phyloP scores from a whole-genome alignment of 2,888 invertebrate species.

The Catocala fraxini region DNA sequence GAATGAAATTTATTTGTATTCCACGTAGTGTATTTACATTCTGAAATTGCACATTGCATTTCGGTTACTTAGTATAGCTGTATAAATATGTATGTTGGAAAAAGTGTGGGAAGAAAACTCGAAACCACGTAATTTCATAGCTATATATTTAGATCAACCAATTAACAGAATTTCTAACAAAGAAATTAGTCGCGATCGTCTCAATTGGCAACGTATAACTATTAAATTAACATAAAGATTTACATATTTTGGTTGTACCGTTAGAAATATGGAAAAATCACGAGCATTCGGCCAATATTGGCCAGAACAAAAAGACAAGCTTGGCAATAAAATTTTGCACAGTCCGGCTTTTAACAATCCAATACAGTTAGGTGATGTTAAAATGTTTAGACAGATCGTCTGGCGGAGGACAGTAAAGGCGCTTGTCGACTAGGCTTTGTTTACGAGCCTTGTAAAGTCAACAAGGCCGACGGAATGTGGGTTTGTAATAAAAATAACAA shows the following conservation, averaged over 20 bases:
- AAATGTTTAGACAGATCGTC: slow-evolving; percentile 35
- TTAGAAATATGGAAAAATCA: slow-evolving; percentile 27
- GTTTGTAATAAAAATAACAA: slow-evolving; percentile 15
- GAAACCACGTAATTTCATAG: too few species aligned
- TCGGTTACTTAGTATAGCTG: too few species aligned
- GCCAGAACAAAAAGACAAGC: slow-evolving; percentile 28
- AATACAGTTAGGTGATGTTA: slow-evolving; percentile 53
- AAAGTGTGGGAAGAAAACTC: too few species aligned
- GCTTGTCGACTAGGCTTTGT: slow-evolving; percentile 20
- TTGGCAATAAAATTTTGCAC: slow-evolving; percentile 50
- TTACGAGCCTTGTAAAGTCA: slow-evolving; percentile 14
- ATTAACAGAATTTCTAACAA: neutral
- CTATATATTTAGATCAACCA: too few species aligned
- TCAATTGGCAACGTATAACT: slow-evolving; percentile 24
- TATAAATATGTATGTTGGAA: too few species aligned
- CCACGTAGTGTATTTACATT: too few species aligned
- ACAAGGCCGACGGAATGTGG: slow-evolving; percentile 13
- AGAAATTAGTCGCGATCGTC: slow-evolving; percentile 5
- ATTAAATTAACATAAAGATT: slow-evolving; percentile 28
- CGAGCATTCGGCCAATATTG: slow-evolving; percentile 21
- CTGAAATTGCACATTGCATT: too few species aligned
- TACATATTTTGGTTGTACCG: slow-evolving; percentile 27
- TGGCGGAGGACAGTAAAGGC: slow-evolving; percentile 29
- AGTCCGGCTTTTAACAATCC: slow-evolving; percentile 44
- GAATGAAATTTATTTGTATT: too few species aligned